Conservation (phyloP, 2,888 invertebrate species). For the Gastrophysa polygoni region DNA sequence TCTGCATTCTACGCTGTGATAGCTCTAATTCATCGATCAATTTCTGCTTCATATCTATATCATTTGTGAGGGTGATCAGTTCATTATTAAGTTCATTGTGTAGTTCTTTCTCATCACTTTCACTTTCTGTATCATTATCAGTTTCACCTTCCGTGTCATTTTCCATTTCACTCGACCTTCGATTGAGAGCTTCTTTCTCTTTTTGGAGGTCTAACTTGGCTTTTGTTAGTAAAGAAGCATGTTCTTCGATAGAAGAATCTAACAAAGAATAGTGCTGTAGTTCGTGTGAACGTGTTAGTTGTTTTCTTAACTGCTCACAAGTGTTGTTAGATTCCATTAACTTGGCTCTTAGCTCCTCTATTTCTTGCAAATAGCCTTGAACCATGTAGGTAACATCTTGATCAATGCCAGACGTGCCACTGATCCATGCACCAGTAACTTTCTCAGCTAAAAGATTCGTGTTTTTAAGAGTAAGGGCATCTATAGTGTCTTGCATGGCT, state of each 20-base stretch:
- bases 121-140: slow-evolving; percentile 65
- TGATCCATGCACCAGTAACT: slow-evolving; percentile 69
- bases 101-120: slow-evolving; percentile 62
- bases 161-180: slow-evolving; percentile 60
- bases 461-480: slow-evolving; percentile 82
- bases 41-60: slow-evolving; percentile 93
- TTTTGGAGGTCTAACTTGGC: slow-evolving; percentile 82
- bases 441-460: slow-evolving; percentile 81
- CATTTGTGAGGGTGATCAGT: slow-evolving; percentile 86
- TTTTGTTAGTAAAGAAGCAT: slow-evolving; percentile 68
- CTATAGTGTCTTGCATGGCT: slow-evolving; percentile 93
- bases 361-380: slow-evolving; percentile 86
- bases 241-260: slow-evolving; percentile 54
- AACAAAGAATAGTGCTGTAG: slow-evolving; percentile 37
- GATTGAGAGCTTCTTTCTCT: slow-evolving; percentile 61
- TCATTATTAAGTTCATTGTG: slow-evolving; percentile 75
- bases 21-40: slow-evolving; percentile 92
- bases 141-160: slow-evolving; percentile 63
- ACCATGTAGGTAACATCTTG: slow-evolving; percentile 71
- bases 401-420: slow-evolving; percentile 57
- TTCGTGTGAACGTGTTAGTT: slow-evolving; percentile 47
- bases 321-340: slow-evolving; percentile 85
- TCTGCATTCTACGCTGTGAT: slow-evolving; percentile 83
- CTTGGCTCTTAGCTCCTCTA: slow-evolving; percentile 88
- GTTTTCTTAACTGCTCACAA: slow-evolving; percentile 73